Evolutionary conservation across 2,888 invertebrate genomes (phyloP), one percentile per base, ranked within the genome.

Genomic region (Polydrusus pterygomalis): DNA sequence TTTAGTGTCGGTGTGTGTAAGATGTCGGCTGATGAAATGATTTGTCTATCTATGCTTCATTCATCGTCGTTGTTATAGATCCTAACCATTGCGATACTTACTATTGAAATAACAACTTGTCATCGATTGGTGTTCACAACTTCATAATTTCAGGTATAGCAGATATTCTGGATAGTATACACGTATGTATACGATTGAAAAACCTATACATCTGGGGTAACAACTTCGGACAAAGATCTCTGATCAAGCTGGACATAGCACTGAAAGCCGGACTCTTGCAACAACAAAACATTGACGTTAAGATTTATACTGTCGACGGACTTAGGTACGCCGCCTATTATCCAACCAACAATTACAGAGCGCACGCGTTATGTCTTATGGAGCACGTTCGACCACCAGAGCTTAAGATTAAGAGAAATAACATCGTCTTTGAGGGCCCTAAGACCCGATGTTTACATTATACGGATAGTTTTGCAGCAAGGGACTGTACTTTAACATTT

Each of bases 101-200:
- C n/a, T n/a, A n/a, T n/a, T n/a, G n/a, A n/a, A n/a, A n/a, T n/a
- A n/a, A n/a, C n/a, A n/a, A n/a, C n/a, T n/a, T n/a, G n/a, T n/a
- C n/a, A n/a, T n/a, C n/a, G n/a, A n/a, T n/a, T n/a, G n/a, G 25
- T 25, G 1, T 25, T 25, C 25, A 25, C n/a, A 25, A 25, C 25
- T 69, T 58, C n/a, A n/a, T n/a, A n/a, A n/a, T n/a, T 49, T 25
- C 9, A 69, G 78, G 78, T 18, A 82, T 91, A 38, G 79, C 89
- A 0, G 89, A 90, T 75, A 80, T 93, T 56, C 85, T 92, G 54
- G 89, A 91, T 77, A 88, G 90, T 0, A 79, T 92, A 1, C 91
- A 91, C 80, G 92, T 92, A 81, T 87, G 88, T 0, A 88, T 89
- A 74, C 81, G 80, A 51, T 78, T 89, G 72, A 79, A 87, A 45